Base-by-base conservation (phyloP, 2,888 invertebrate species). In the Ditylenchus weischeri region DNA sequence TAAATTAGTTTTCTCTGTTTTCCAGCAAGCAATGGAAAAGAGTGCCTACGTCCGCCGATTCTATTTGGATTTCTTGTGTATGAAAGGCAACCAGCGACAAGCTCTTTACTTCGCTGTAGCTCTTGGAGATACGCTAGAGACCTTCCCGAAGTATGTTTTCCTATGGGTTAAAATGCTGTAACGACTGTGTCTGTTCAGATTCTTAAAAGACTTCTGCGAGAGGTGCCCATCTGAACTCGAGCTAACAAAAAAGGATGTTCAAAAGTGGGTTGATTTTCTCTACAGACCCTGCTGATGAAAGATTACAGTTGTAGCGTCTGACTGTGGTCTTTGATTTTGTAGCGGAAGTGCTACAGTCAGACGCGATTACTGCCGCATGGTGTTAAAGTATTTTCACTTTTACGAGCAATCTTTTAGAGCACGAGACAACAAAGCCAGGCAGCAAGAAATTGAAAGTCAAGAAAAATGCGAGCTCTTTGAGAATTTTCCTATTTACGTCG, bases 21-120 rank as follows among this genome's bases (percentile, higher is more conserved):
- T 43, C 1, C 43, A 62, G 62, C 62, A 62, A 21, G 49, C 49
- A 48, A 62, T 62, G 62, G 47, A 48, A 11, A 48, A 62, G n/a
- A 62, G 62, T 19, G 21, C 19, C 11, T 48, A 43, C 48, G 19
- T 43, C 7, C 38, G 43, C 11, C 62, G 62, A 8, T 62, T 48
- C 29, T 62, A 48, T 8, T n/a, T 62, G 15, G 62, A 62, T 47
- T 48, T 43, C 47, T 48, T 62, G n/a, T 62, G 62, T 23, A 47
- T 21, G 47, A 36, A 48, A n/a, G 49, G 48, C 7, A 38, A 48
- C 19, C 19, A 36, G 1, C 43, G 36, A 13, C 35, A 59, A 21
- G 62, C 62, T 7, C 49, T 62, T 7, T 62, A 62, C n/a, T 62
- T 62, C 43, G 62, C 62, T 38, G 23, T 62, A 4, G 43, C 23